Percentiles rank a stretch among this genome's conserved stretches.
Conservation (phyloP, 2,888 invertebrate genomes). For the Esperia sulphurella region DNA sequence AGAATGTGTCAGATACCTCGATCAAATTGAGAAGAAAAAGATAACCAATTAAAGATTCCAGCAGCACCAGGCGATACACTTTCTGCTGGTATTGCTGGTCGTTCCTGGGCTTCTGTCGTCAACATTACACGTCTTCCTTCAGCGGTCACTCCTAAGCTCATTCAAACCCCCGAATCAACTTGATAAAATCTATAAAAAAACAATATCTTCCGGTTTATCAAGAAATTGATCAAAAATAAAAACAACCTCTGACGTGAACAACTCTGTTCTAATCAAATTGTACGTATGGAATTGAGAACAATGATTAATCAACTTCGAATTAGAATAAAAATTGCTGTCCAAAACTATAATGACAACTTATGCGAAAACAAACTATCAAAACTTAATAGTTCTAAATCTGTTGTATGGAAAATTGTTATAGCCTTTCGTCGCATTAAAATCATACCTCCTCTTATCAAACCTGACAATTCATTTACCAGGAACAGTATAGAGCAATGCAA, state of each 20-base stretch:
- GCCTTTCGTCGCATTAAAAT: not conserved
- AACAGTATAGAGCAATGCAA: conserved; percentile 3
- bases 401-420: too few relatives aligned
- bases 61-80: not conserved
- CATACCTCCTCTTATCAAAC: not conserved
- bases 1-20: not conserved
- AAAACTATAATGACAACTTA: too few relatives aligned
- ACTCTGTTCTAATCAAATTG: too few relatives aligned
- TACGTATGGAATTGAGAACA: too few relatives aligned
- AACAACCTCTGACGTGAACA: too few relatives aligned
- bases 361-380: too few relatives aligned
- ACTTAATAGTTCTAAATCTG: too few relatives aligned
- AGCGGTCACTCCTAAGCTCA: not conserved
- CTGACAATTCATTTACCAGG: not conserved
- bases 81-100: not conserved
- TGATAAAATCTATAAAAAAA: not conserved
- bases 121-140: not conserved
- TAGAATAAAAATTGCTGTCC: too few relatives aligned
- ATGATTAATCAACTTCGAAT: too few relatives aligned
- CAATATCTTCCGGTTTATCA: not conserved
- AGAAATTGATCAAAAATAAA: too few relatives aligned
- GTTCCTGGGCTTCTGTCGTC: not conserved
- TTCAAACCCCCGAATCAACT: not conserved
- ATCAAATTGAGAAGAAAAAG: not conserved
- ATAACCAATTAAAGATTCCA: not conserved